These are phyloP conservation scores for Microcebus jonahi DNA, from an alignment of 2,113 vertebrate genomes.

Conservation along the genomic window DNA sequence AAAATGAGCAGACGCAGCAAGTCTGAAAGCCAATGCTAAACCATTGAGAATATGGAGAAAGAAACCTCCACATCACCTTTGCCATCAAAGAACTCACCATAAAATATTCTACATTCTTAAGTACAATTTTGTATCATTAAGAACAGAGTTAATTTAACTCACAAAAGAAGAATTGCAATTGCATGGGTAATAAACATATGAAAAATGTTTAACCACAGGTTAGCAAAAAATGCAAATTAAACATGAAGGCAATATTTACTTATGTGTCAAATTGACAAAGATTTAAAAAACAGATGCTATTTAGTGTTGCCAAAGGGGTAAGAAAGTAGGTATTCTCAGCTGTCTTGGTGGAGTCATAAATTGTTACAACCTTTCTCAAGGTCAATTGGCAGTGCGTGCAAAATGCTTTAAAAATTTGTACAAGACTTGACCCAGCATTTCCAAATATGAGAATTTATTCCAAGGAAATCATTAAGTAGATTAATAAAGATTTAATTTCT, in stretches of 20 bases:
- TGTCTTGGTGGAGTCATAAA: background rate
- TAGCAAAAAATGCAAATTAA: background rate
- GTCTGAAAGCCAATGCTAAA: background rate
- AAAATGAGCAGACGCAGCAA: background rate
- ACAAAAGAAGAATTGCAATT: background rate
- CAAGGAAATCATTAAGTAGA: background rate
- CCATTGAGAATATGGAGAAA: background rate
- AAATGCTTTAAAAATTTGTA: background rate
- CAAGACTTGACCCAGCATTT: background rate
- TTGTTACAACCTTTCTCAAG: background rate
- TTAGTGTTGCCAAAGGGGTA: background rate
- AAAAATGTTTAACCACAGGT: background rate
- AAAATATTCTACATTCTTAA: background rate
- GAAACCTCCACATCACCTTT: background rate
- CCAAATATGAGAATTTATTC: background rate
- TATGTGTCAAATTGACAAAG: background rate
- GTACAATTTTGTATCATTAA: background rate
- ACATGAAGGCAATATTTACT: background rate
- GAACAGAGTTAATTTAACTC: background rate
- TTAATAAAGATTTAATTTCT: background rate
- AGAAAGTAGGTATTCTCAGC: background rate
- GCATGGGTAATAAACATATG: background rate
- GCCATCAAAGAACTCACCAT: background rate
- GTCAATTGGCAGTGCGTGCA: background rate
- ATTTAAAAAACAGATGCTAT: background rate